Percentiles rank a stretch among this genome's conserved stretches.
Conservation (phyloP, 2,888 invertebrate species). For the Vanessa cardui region DNA sequence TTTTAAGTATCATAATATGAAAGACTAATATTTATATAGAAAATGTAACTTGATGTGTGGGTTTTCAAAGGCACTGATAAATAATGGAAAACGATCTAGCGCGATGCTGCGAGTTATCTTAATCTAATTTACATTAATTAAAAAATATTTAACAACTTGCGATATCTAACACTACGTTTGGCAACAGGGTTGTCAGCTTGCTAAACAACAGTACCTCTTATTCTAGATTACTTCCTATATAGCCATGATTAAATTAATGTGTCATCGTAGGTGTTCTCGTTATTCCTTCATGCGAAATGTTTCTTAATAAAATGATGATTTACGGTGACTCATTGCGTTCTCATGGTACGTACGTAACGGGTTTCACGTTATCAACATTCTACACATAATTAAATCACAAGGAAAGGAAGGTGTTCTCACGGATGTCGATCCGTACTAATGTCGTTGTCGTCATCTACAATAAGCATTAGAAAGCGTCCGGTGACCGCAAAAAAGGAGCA, state of each 20-base stretch:
- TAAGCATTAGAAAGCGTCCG: constrained; percentile 77
- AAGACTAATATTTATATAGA: neutral
- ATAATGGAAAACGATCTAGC: constrained; percentile 3
- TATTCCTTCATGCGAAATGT: constrained; percentile 25
- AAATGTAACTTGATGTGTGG: neutral
- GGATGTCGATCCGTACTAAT: constrained; percentile 67
- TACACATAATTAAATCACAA: constrained; percentile 53
- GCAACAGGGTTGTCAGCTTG: constrained; percentile 20
- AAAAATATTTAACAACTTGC: constrained; percentile 28
- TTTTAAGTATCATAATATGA: neutral
- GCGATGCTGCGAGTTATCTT: constrained; percentile 26
- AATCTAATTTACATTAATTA: constrained; percentile 33
- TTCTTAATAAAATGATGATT: constrained; percentile 21
- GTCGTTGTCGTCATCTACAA: constrained; percentile 70
- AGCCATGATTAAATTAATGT: constrained; percentile 16
- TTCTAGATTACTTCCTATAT: neutral
- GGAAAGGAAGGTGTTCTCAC: constrained; percentile 64
- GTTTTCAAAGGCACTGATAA: neutral
- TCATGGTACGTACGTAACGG: constrained; percentile 33
- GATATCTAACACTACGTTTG: constrained; percentile 24
- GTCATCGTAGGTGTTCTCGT: constrained; percentile 32
- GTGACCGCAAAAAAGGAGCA: constrained; percentile 79
- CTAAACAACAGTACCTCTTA: neutral
- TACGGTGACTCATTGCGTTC: constrained; percentile 27
- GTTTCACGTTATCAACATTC: constrained; percentile 35